These are phyloP conservation scores for Gymnopithys bicolor DNA, from an alignment of 2,797 vertebrate genomes.

Conservation along the genomic window DNA sequence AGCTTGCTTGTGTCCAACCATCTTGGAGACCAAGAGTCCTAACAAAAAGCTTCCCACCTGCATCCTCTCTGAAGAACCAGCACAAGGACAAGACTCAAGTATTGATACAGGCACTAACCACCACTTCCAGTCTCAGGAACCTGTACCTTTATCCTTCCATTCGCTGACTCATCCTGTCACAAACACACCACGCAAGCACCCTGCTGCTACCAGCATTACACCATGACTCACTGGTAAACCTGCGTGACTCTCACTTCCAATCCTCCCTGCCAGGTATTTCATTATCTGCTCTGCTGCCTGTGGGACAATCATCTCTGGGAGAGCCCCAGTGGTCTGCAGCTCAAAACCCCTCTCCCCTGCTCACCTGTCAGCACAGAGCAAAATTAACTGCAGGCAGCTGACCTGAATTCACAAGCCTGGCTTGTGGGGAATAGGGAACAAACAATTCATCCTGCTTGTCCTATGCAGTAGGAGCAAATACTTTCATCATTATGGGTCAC, in stretches of 20 bases:
- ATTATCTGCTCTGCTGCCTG: conserved; percentile 32
- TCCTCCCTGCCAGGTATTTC: conserved; percentile 2
- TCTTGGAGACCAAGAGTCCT: not conserved
- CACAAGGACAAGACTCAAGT: rapidly evolving
- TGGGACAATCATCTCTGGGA: not conserved
- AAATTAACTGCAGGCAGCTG: not conserved
- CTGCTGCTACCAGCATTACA: conserved; percentile 14
- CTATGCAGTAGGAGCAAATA: not conserved
- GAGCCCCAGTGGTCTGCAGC: not conserved
- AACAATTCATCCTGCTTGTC: not conserved
- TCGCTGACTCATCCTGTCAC: conserved; percentile 49
- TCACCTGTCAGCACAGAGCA: not conserved
- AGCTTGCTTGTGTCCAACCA: not conserved
- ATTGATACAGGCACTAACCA: not conserved
- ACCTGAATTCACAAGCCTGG: not conserved
- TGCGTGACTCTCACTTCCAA: conserved; percentile 8
- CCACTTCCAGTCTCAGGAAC: not conserved
- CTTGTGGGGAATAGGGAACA: not conserved
- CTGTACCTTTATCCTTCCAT: not conserved
- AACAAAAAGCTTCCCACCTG: not conserved
- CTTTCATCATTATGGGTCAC: not conserved
- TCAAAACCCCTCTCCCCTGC: not conserved
- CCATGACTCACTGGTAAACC: conserved; percentile 42
- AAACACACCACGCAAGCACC: not conserved
- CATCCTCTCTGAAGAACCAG: not conserved